Conservation (phyloP, 2,888 invertebrate species). For the Blastobasis adustella region DNA sequence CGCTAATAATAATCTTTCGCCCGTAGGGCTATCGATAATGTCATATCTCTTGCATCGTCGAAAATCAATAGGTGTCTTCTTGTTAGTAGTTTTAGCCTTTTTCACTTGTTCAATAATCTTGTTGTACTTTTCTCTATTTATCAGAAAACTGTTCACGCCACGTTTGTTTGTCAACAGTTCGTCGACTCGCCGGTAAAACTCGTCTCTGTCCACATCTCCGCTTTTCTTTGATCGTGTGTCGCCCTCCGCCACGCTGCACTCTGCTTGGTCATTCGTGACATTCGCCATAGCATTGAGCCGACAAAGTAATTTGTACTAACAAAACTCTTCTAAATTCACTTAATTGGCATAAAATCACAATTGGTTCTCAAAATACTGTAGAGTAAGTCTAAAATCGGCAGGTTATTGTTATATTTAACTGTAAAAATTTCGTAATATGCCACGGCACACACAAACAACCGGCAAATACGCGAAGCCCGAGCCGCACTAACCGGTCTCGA, state of each 20-base stretch:
- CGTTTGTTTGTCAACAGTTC: slow-evolving; percentile 25
- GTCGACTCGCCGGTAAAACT: slow-evolving; percentile 31
- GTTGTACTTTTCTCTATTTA: slow-evolving; percentile 30
- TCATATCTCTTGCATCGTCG: slow-evolving; percentile 35
- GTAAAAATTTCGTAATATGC: not conserved
- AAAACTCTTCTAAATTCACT: too few species aligned
- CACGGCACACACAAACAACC: slow-evolving; percentile 19
- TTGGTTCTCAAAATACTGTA: not conserved
- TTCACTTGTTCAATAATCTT: slow-evolving; percentile 33
- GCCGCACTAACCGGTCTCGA: too few species aligned
- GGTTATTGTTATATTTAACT: not conserved
- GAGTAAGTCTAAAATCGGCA: not conserved
- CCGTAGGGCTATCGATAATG: slow-evolving; percentile 27
- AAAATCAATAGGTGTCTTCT: slow-evolving; percentile 33
- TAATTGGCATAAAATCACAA: too few species aligned
- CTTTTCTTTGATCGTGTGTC: not conserved
- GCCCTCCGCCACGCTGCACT: not conserved
- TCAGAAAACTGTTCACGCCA: slow-evolving; percentile 28
- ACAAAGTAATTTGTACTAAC: too few species aligned
- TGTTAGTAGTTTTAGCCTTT: slow-evolving; percentile 22
- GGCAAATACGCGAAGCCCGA: slow-evolving; percentile 11
- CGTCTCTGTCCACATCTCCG: slow-evolving; percentile 27
- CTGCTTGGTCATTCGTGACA: slow-evolving; percentile 7
- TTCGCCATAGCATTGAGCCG: too few species aligned
- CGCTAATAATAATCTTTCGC: slow-evolving; percentile 30